These are phyloP conservation scores for Phania funesta DNA, from an alignment of 2,888 invertebrate genomes.

Conservation along the genomic window DNA sequence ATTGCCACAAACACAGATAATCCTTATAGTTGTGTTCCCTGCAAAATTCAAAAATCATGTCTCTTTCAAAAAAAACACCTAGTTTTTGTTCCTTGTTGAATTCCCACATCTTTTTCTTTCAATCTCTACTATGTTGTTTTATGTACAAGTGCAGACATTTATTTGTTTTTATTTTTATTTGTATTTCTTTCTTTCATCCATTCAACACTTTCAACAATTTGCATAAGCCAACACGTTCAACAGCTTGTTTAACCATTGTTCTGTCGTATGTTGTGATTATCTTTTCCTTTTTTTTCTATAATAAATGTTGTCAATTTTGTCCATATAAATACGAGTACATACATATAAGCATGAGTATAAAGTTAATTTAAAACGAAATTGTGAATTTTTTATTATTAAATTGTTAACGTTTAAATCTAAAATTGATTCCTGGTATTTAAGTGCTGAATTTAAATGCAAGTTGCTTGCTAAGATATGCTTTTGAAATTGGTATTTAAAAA, in stretches of 20 bases:
- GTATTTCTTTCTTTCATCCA: neutral
- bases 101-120: conserved; percentile 15
- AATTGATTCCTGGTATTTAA: neutral
- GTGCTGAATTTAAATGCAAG: neutral
- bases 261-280: conserved; percentile 57
- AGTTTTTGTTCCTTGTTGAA: neutral
- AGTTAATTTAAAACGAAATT: neutral
- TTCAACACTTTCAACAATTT: conserved; percentile 52
- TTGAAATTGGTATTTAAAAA: neutral
- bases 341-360: neutral
- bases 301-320: conserved; percentile 65
- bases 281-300: conserved; percentile 11
- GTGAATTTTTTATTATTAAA: conserved; percentile 34
- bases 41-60: neutral
- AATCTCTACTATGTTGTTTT: neutral
- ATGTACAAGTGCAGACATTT: conserved; percentile 30
- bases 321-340: conserved; percentile 42
- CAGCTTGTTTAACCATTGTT: conserved; percentile 65
- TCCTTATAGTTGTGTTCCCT: neutral
- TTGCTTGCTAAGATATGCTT: no score
- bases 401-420: conserved; percentile 26
- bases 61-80: no score
- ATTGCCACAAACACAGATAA: conserved; percentile 25
- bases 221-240: conserved; percentile 37
- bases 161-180: conserved; percentile 29